Evolutionary conservation across 1,140 invertebrate species (phyloP), one percentile per base, ranked within the genome.

Genomic region (Medauroidea extradentata): DNA sequence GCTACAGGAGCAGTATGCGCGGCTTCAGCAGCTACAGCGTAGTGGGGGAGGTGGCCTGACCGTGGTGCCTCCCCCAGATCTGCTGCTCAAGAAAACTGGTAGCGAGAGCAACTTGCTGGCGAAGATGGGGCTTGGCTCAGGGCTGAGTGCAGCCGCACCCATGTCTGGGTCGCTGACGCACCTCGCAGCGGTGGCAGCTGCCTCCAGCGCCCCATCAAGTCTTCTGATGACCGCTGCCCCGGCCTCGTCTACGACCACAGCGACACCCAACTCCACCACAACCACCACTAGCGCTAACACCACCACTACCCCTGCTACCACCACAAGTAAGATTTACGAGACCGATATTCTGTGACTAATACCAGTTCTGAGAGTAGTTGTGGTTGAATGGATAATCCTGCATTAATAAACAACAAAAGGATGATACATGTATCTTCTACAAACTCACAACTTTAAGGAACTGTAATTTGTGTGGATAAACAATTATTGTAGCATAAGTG

Each of bases 1-100:
- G 3, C 74, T 95, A 1, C 91, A 95, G 67, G 91, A 94, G 63
- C 92, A 95, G 66, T 95, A 93, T 72, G 87, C 88, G 0, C 79
- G 91, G 11, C 71, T 94, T 34, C 92, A 94, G 66, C 88, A 90
- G 73, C 81, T 94, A 21, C 91, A 92, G 66, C 82, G 90, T 43
- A 85, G 86, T 42, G 84, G 86, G 11, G 83, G 87, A 2, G 83
- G 86, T 1, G 81, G 83, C 0, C 71, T 83, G 46, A 68, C 78
- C 11, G 74, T 79, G 9, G 71, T 79, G 29, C 83, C 83, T 49
- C 80, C 83, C 18, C 76, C 80, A 18, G 80, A 83, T 14, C 80
- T 83, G 42, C 80, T 82, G 54, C 73, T 93, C 4, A 93, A 94
- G 72, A 93, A 93, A 69, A 92, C 90, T 0, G 91, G 91, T n/a